phyloP scores from a whole-genome alignment of 2,797 vertebrate species.

The Spheniscus humboldti region DNA sequence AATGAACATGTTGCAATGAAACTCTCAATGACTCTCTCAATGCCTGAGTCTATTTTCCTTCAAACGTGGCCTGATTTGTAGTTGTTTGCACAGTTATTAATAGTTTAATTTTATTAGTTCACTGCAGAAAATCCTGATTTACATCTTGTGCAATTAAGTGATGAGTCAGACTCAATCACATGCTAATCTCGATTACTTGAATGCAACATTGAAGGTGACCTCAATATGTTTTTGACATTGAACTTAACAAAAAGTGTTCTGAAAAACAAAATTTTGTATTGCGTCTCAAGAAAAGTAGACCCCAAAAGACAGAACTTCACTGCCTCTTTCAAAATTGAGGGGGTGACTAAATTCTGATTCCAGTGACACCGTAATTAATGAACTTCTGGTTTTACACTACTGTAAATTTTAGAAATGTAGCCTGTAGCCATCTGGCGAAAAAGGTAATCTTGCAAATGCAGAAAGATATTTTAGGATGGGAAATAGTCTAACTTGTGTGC shows the following conservation, averaged over 20 bases:
- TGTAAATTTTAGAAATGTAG: constrained; percentile 21
- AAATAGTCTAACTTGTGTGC: constrained; percentile 71
- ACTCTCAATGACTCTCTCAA: background rate
- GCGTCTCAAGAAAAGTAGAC: background rate
- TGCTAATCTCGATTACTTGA: background rate
- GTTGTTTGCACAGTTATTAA: constrained; percentile 50
- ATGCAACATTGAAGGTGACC: constrained; percentile 23
- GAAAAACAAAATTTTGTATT: background rate
- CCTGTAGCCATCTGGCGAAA: constrained; percentile 19
- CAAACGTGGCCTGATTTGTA: constrained; percentile 4
- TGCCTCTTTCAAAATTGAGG: background rate
- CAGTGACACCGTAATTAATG: background rate
- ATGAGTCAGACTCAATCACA: constrained; percentile 45
- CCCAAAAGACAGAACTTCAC: background rate
- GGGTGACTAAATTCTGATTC: background rate
- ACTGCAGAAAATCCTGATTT: constrained; percentile 42
- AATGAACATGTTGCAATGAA: background rate
- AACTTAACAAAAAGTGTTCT: background rate
- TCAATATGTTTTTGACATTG: constrained; percentile 20
- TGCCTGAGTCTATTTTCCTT: constrained; percentile 2
- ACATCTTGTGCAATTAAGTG: constrained; percentile 42
- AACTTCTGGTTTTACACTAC: background rate
- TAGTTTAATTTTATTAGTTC: constrained; percentile 56
- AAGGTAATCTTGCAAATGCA: constrained; percentile 52
- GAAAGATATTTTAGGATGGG: constrained; percentile 59